Evolutionary conservation across 2,113 vertebrate genomes (phyloP).

Genomic region (Isurus oxyrinchus): DNA sequence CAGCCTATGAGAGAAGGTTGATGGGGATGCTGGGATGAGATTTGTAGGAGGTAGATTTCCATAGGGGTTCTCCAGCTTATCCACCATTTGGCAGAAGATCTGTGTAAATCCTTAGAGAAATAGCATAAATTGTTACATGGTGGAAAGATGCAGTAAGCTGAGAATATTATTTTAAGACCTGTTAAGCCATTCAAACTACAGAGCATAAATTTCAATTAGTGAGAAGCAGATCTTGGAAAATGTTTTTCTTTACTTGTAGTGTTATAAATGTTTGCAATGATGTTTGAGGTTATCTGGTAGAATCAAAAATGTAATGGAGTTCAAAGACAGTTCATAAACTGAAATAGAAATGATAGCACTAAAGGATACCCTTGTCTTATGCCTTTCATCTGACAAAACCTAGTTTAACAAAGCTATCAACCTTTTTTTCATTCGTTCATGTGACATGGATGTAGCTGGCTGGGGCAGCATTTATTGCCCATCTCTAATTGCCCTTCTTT

Average conservation of each 20-base stretch:
- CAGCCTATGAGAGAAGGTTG: not conserved
- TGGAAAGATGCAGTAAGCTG: not conserved
- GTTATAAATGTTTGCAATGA: not conserved
- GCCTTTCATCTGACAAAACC: too few relatives aligned
- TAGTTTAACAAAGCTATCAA: not conserved
- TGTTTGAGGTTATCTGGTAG: not conserved
- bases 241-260: not conserved
- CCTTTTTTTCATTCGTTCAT: not conserved
- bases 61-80: not conserved
- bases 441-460: too few relatives aligned
- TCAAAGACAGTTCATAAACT: not conserved
- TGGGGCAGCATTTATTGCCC: too few relatives aligned
- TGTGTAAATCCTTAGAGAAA: not conserved
- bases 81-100: not conserved
- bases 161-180: not conserved
- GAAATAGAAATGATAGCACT: too few relatives aligned
- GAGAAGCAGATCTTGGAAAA: not conserved
- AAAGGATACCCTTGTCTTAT: too few relatives aligned
- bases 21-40: not conserved
- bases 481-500: too few relatives aligned
- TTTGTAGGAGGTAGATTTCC: not conserved
- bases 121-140: not conserved
- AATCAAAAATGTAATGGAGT: not conserved
- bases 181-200: not conserved
- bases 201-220: not conserved